These are phyloP conservation scores for Clinocottus analis DNA, from an alignment of 2,113 vertebrate genomes.

Conservation along the genomic window DNA sequence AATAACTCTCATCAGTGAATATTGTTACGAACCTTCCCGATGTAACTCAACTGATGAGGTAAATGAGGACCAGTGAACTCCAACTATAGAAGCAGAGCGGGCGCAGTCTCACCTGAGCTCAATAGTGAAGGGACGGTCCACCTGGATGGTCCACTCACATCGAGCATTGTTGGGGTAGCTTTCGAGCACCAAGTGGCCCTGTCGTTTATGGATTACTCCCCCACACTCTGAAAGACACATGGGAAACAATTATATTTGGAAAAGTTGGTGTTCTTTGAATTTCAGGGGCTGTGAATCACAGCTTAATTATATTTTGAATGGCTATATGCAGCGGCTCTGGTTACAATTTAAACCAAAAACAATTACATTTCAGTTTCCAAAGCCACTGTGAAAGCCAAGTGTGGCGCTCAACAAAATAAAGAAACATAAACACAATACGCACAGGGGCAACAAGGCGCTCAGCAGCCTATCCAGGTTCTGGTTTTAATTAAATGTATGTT, in stretches of 20 bases:
- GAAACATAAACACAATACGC: slow-evolving; percentile 21
- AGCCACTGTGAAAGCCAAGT: slow-evolving; percentile 7
- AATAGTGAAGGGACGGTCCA: slow-evolving; percentile 89
- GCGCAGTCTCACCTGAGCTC: slow-evolving; percentile 88
- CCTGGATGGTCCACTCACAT: slow-evolving; percentile 95
- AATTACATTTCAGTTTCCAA: slow-evolving; percentile 39
- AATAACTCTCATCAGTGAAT: neutral
- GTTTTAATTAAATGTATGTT: slow-evolving; percentile 62
- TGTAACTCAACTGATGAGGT: neutral
- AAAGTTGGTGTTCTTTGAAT: slow-evolving; percentile 15
- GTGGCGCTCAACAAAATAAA: slow-evolving; percentile 25
- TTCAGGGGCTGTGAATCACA: slow-evolving; percentile 14
- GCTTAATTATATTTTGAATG: slow-evolving; percentile 29
- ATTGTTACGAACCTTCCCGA: neutral
- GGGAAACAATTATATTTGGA: slow-evolving; percentile 13
- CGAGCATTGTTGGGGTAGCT: slow-evolving; percentile 95
- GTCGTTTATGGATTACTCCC: slow-evolving; percentile 87
- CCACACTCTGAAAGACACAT: slow-evolving; percentile 87
- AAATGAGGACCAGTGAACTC: neutral
- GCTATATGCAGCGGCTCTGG: slow-evolving; percentile 5
- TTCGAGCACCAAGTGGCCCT: slow-evolving; percentile 94
- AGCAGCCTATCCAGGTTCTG: slow-evolving; percentile 26
- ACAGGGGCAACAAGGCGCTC: slow-evolving; percentile 13
- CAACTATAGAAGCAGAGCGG: neutral
- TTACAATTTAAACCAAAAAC: slow-evolving; percentile 31